Base-by-base conservation (phyloP, 1,140 invertebrate species). In the Wiebesia pumilae region DNA sequence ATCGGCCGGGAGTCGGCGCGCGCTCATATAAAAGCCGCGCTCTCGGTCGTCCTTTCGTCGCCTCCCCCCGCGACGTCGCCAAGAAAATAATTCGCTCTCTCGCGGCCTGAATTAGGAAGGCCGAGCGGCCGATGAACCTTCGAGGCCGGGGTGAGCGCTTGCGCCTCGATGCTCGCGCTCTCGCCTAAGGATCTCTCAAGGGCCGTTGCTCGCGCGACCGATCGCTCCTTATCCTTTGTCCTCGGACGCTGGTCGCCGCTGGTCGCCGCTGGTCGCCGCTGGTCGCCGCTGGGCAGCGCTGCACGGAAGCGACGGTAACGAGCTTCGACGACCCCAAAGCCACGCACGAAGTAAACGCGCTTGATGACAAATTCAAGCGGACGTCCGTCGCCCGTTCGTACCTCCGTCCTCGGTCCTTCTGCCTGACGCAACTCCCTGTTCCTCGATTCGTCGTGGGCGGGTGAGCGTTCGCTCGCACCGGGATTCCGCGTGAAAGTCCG, bases 31-130 rank as follows among this genome's bases (percentile, higher is more conserved):
- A 19, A 12, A 19, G 51, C 51, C 9, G 51, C 16, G 51, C 51
- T 54, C 51, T 77, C 71, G 69, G 21, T 86, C 85, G 79, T 71
- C 69, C 80, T 69, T 83, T 86, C 71, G 69, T 71, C 14, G 51
- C 51, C 51, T 19, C 19, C 33, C 27, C 51, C 83, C 38, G 30
- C 62, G 51, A 35, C 75, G 75, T 79, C 75, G 83, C 54, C 58
- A 84, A 69, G 83, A 79, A 75, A 84, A 71, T 77, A 67, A 38
- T 65, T 24, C 40, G 65, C 65, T 77, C 78, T 62, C 84, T 77
- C 43, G 47, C 89, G 90, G 81, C 88, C 90, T 89, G 89, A 90
- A 92, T 93, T 91, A 88, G 90, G 90, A 92, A 92, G 92, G 91
- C 89, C 91, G 87, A 86, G 78, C 88, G 90, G 88, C 83, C 90